phyloP scores from a whole-genome alignment of 2,888 invertebrate species.

The Idaea straminata region DNA sequence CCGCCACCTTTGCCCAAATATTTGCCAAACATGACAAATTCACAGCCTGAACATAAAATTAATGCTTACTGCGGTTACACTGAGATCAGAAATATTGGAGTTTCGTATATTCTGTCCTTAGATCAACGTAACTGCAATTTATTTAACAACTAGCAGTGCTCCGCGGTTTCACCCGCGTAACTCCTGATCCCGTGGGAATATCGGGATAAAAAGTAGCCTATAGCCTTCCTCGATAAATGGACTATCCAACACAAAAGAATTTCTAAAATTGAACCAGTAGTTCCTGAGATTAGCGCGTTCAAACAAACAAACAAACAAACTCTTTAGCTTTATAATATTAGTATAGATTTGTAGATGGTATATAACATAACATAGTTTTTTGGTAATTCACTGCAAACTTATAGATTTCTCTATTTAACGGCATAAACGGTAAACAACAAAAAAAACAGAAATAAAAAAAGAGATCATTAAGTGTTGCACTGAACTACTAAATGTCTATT shows the following conservation, averaged over 20 bases:
- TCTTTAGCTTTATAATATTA: no score
- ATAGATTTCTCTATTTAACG: background rate
- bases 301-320: no score
- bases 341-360: constrained; percentile 3
- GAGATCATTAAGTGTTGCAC: background rate
- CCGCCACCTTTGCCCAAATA: constrained; percentile 22
- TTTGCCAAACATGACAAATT: constrained; percentile 41
- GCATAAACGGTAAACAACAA: background rate
- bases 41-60: constrained; percentile 60
- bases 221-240: no score
- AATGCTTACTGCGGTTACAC: constrained; percentile 45
- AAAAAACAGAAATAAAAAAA: background rate
- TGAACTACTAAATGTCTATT: background rate
- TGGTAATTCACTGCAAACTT: constrained; percentile 8
- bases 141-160: no score
- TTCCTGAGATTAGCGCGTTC: no score
- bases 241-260: no score
- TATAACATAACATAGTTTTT: constrained; percentile 3
- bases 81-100: constrained; percentile 58
- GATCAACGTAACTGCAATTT: constrained; percentile 4
- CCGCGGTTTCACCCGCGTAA: no score
- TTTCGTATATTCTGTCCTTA: constrained; percentile 34
- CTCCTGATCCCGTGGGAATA: no score
- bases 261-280: no score
- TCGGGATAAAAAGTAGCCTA: no score